Conservation (phyloP, 2,797 vertebrate genomes). For the Paguma larvata region DNA sequence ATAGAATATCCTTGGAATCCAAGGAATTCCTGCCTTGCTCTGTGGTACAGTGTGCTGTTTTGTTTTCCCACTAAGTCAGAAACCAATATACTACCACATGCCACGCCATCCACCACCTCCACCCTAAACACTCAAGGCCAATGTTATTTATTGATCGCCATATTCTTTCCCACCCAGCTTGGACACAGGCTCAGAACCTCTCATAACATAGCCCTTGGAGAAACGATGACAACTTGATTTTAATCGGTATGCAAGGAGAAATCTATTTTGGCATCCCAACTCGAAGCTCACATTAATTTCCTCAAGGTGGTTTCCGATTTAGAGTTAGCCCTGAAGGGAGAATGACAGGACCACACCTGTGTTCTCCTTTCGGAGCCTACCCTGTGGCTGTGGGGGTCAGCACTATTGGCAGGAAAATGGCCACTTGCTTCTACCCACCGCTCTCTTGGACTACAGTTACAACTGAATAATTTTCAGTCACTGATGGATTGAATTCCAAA, state of each 20-base stretch:
- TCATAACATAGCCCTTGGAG: not conserved
- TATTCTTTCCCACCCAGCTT: not conserved
- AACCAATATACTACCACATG: not conserved
- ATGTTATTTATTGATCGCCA: not conserved
- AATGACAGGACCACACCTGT: not conserved
- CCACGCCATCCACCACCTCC: not conserved
- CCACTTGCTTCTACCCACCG: not conserved
- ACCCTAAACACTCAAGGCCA: not conserved
- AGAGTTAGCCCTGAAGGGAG: not conserved
- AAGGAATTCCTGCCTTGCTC: not conserved
- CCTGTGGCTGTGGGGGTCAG: not conserved
- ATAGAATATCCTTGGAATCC: not conserved
- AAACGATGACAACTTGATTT: not conserved
- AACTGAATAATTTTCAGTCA: not conserved
- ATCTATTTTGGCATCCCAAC: not conserved
- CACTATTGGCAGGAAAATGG: not conserved
- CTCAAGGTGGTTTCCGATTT: not conserved
- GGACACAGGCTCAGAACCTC: not conserved
- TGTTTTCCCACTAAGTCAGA: slow-evolving; percentile 12
- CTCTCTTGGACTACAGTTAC: not conserved
- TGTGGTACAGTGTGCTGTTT: not conserved
- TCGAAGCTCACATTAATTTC: not conserved
- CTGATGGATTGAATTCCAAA: not conserved
- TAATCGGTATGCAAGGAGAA: not conserved
- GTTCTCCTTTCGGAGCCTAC: not conserved